Evolutionary conservation across 2,888 invertebrate species (phyloP).

Genomic region (Cephalotes varians): DNA sequence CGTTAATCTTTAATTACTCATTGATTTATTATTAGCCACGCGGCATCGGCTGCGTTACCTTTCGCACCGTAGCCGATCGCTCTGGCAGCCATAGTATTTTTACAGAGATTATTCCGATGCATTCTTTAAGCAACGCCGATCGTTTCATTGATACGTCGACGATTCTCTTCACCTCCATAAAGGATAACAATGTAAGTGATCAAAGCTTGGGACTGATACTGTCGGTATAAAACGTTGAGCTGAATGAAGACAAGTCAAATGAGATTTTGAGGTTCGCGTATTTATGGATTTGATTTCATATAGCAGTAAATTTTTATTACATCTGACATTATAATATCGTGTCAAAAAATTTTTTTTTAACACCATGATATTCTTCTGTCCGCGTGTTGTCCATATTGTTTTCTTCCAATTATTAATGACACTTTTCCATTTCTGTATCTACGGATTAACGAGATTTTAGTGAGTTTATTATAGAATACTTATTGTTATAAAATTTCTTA

Average conservation of each 20-base stretch:
- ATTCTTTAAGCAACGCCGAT: constrained; percentile 19
- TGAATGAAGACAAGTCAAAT: background rate
- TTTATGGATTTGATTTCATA: background rate
- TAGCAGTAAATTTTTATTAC: background rate
- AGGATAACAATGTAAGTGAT: constrained; percentile 56
- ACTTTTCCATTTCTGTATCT: background rate
- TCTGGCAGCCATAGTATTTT: constrained; percentile 33
- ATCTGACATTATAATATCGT: constrained; percentile 23
- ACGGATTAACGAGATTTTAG: background rate
- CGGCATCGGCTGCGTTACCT: constrained; percentile 70
- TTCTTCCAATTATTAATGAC: background rate
- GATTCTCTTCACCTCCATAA: constrained; percentile 17
- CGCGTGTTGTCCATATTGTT: background rate
- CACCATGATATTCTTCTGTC: background rate
- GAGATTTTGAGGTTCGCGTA: constrained; percentile 1
- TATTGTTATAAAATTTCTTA: background rate
- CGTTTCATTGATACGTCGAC: constrained; percentile 43
- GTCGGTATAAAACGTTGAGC: constrained; percentile 12
- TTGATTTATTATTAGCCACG: constrained; percentile 82
- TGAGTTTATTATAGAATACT: background rate
- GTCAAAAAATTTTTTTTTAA: constrained; percentile 9
- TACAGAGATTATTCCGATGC: background rate
- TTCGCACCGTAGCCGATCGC: constrained; percentile 58
- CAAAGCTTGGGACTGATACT: constrained; percentile 22
- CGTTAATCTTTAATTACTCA: constrained; percentile 84